These are phyloP conservation scores for Geotrupes spiniger DNA, from an alignment of 2,888 invertebrate species.

Conservation along the genomic window DNA sequence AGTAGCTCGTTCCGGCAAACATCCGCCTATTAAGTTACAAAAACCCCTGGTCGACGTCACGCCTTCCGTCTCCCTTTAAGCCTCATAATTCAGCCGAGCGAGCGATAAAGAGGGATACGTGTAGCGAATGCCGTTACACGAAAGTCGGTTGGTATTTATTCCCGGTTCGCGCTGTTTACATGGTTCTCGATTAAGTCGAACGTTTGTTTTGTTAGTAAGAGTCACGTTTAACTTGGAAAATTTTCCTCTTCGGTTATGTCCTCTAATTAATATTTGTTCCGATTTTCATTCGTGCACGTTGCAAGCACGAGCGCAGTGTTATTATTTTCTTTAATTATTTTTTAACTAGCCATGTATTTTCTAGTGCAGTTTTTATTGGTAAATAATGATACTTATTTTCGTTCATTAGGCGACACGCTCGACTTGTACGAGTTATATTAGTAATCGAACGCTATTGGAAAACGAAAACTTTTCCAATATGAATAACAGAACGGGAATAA, in stretches of 20 bases:
- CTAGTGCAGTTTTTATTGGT: too few relatives aligned
- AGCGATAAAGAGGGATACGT: slow-evolving; percentile 4
- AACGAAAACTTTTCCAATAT: too few relatives aligned
- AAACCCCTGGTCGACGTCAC: slow-evolving; percentile 13
- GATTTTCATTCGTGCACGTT: slow-evolving; percentile 1
- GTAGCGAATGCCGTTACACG: slow-evolving; percentile 11
- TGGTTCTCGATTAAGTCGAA: slow-evolving; percentile 31
- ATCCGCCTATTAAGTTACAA: slow-evolving; percentile 15
- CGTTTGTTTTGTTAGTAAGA: slow-evolving; percentile 30
- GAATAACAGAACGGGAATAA: too few relatives aligned
- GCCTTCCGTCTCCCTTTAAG: slow-evolving; percentile 12
- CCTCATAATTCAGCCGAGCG: slow-evolving; percentile 10
- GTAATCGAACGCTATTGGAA: too few relatives aligned
- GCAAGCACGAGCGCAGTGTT: too few relatives aligned
- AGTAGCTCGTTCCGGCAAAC: slow-evolving; percentile 13
- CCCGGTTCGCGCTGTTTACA: slow-evolving; percentile 30
- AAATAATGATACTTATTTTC: too few relatives aligned
- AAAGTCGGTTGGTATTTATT: slow-evolving; percentile 21
- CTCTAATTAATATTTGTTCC: slow-evolving; percentile 14
- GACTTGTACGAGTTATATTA: too few relatives aligned
- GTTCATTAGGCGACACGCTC: too few relatives aligned
- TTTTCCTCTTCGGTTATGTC: slow-evolving; percentile 16
- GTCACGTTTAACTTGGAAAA: slow-evolving; percentile 23
- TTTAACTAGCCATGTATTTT: too few relatives aligned
- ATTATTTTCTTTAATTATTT: too few relatives aligned